A percentile compares a stretch with the other conserved stretches of the same genome.
Conservation (phyloP, 2,888 invertebrate genomes). For the Ochropacha duplaris region DNA sequence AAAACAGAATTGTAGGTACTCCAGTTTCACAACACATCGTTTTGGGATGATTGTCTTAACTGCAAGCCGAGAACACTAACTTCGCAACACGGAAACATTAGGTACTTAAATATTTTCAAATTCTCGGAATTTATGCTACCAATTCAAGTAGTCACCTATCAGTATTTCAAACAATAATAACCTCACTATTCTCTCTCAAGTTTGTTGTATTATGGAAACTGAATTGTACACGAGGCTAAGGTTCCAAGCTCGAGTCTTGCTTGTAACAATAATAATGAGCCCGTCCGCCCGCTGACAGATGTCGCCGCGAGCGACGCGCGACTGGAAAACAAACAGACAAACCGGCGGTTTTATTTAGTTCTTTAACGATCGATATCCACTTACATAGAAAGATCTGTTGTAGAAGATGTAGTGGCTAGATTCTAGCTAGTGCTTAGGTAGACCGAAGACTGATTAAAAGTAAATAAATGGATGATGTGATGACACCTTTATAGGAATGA, state of each 20-base stretch:
- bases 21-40: no score
- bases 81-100: no score
- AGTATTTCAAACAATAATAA: no score
- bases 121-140: not conserved
- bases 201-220: not conserved
- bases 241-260: not conserved
- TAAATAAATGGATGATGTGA: no score
- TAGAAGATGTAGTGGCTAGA: not conserved
- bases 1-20: no score
- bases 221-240: slow-evolving; percentile 7
- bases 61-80: no score
- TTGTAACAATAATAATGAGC: slow-evolving; percentile 50
- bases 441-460: no score
- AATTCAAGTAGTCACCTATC: not conserved
- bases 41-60: no score
- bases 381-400: not conserved
- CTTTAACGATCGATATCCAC: not conserved
- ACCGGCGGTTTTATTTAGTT: not conserved
- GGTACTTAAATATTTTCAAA: no score
- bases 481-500: no score
- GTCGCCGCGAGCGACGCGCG: slow-evolving; percentile 23
- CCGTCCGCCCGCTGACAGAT: slow-evolving; percentile 39
- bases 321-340: not conserved
- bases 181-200: not conserved
- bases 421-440: no score